Percentiles rank a stretch among this genome's conserved stretches.
phyloP scores from a whole-genome alignment of 2,888 invertebrate species.

The Laothoe populi region DNA sequence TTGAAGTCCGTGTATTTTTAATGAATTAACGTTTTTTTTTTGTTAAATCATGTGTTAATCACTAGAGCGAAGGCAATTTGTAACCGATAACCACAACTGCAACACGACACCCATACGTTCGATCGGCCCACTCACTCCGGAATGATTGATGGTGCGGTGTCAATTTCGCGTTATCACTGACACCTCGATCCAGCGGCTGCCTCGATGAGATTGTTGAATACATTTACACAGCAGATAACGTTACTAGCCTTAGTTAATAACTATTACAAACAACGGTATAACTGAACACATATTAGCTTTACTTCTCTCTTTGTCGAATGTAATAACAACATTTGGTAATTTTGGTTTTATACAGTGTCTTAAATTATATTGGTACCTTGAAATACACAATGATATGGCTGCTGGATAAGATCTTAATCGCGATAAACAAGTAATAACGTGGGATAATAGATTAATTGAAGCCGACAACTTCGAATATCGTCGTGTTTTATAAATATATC shows the following conservation, averaged over 20 bases:
- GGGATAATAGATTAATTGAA: slow-evolving; percentile 70
- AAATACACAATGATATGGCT: slow-evolving; percentile 55
- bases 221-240: slow-evolving; percentile 47
- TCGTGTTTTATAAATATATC: slow-evolving; percentile 52
- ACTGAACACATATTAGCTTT: slow-evolving; percentile 16
- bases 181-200: slow-evolving; percentile 54
- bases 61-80: slow-evolving; percentile 74
- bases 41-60: slow-evolving; percentile 59
- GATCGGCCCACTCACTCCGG: slow-evolving; percentile 64
- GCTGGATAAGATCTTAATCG: slow-evolving; percentile 57
- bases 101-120: slow-evolving; percentile 66
- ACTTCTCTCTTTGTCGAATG: neutral
- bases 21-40: slow-evolving; percentile 25
- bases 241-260: slow-evolving; percentile 38
- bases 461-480: slow-evolving; percentile 58
- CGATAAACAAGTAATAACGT: slow-evolving; percentile 62
- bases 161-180: slow-evolving; percentile 72
- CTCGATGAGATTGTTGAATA: slow-evolving; percentile 59
- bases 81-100: slow-evolving; percentile 76
- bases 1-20: too few species aligned
- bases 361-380: slow-evolving; percentile 36
- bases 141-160: slow-evolving; percentile 76
- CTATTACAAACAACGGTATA: slow-evolving; percentile 40
- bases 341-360: slow-evolving; percentile 13
- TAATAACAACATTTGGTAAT: neutral